Evolutionary conservation across 2,888 invertebrate species (phyloP).

Genomic region (Adelognathus sp.): DNA sequence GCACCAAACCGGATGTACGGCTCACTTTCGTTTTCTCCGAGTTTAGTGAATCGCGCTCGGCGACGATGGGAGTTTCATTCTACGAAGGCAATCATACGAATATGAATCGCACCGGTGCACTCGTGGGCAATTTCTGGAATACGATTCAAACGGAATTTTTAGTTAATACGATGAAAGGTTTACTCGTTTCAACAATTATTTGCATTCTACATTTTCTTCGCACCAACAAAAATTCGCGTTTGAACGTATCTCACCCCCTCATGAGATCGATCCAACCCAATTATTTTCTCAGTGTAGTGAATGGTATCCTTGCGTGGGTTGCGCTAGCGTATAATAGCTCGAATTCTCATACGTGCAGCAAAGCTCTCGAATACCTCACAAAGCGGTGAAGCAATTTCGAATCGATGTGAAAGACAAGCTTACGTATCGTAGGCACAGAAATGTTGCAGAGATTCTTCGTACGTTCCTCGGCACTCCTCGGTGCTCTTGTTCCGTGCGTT

Average conservation of each 20-base stretch:
- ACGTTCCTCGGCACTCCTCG: not conserved
- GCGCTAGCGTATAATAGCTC: not conserved
- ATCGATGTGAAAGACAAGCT: not conserved
- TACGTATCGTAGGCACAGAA: slow-evolving; percentile 1
- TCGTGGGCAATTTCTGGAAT: too few relatives aligned
- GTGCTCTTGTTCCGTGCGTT: slow-evolving; percentile 5
- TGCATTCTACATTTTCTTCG: too few relatives aligned
- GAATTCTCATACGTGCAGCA: not conserved
- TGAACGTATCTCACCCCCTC: too few relatives aligned
- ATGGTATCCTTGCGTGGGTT: not conserved
- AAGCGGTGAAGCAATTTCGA: not conserved
- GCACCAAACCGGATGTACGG: slow-evolving; percentile 25
- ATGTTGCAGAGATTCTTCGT: slow-evolving; percentile 10
- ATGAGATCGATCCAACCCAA: not conserved
- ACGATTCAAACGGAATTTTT: too few relatives aligned
- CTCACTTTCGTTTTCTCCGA: slow-evolving; percentile 10
- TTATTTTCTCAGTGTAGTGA: not conserved
- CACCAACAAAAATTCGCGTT: too few relatives aligned
- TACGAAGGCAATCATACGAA: too few relatives aligned
- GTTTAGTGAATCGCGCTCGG: slow-evolving; percentile 4
- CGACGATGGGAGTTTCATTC: slow-evolving; percentile 12
- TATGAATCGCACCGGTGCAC: too few relatives aligned
- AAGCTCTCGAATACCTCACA: not conserved
- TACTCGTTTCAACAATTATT: too few relatives aligned
- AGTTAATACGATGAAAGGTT: too few relatives aligned